Percentiles rank a stretch among this genome's conserved stretches.
Evolutionary conservation across 2,888 invertebrate genomes (phyloP).

Genomic region (Pecten maximus): DNA sequence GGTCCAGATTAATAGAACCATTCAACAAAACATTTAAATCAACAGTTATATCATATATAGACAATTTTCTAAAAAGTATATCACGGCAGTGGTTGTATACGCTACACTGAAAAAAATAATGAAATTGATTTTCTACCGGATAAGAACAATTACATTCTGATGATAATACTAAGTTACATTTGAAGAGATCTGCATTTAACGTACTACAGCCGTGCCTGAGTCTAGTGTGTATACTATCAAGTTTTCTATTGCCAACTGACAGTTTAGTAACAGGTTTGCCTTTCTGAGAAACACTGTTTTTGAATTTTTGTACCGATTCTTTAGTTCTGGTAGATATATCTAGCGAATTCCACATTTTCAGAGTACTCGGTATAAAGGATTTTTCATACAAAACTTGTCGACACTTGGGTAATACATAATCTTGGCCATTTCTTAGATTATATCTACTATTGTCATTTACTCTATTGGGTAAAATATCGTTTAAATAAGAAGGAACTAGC

Average conservation of each 20-base stretch:
- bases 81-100: too few relatives aligned
- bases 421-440: conserved; percentile 37
- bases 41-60: background rate
- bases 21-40: too few relatives aligned
- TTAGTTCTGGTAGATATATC: background rate
- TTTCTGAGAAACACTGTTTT: background rate
- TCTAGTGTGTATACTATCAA: conserved; percentile 20
- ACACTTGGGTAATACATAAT: background rate
- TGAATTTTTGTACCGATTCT: conserved; percentile 5
- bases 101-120: too few relatives aligned
- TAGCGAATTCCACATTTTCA: conserved; percentile 8
- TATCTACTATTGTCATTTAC: background rate
- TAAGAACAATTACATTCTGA: background rate
- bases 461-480: background rate
- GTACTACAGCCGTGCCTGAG: conserved; percentile 35
- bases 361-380: background rate
- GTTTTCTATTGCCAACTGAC: background rate
- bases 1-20: too few relatives aligned
- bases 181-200: conserved; percentile 37
- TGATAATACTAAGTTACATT: background rate
- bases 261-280: background rate
- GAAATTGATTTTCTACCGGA: background rate
- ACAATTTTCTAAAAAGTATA: background rate
- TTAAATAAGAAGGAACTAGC: background rate
- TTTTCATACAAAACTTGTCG: background rate